A percentile compares a stretch with the other conserved stretches of the same genome.
These are phyloP conservation scores for Oreonectes daqikongensis DNA, from an alignment of 2,797 vertebrate species.

Conservation along the genomic window DNA sequence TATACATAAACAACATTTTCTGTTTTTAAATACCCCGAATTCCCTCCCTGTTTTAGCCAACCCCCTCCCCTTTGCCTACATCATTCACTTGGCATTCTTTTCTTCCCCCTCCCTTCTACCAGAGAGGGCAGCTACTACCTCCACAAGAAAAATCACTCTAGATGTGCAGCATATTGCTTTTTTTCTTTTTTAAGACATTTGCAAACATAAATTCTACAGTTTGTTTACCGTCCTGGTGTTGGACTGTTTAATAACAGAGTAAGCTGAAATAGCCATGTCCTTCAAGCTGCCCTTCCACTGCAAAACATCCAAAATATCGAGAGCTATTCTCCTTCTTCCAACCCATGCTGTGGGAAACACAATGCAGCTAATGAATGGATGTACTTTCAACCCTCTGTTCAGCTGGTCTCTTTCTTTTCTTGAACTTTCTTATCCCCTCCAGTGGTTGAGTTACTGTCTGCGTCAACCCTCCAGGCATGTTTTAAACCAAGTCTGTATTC, in stretches of 20 bases:
- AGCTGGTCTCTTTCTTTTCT: slow-evolving; percentile 14
- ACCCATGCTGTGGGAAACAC: slow-evolving; percentile 37
- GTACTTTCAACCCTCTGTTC: neutral
- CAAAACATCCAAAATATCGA: slow-evolving; percentile 45
- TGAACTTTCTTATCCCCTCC: slow-evolving; percentile 24
- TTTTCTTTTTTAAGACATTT: slow-evolving; percentile 76
- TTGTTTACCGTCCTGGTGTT: slow-evolving; percentile 62
- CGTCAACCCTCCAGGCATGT: neutral
- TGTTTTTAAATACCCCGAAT: slow-evolving; percentile 59
- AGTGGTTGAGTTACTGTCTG: neutral
- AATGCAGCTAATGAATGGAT: slow-evolving; percentile 15
- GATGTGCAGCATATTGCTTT: slow-evolving; percentile 81
- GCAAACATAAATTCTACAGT: slow-evolving; percentile 78
- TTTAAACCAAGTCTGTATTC: neutral
- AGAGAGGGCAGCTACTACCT: slow-evolving; percentile 67
- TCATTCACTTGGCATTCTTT: slow-evolving; percentile 31
- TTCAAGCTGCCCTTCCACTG: slow-evolving; percentile 71
- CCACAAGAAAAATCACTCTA: slow-evolving; percentile 67
- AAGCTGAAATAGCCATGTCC: slow-evolving; percentile 72
- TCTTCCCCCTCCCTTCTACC: slow-evolving; percentile 31
- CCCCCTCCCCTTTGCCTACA: slow-evolving; percentile 2
- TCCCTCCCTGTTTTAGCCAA: slow-evolving; percentile 34
- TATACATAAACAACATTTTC: slow-evolving; percentile 72
- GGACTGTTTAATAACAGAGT: slow-evolving; percentile 66
- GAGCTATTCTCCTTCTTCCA: slow-evolving; percentile 40